phyloP scores from a whole-genome alignment of 2,797 vertebrate genomes.

The Gymnoscopelus braueri region DNA sequence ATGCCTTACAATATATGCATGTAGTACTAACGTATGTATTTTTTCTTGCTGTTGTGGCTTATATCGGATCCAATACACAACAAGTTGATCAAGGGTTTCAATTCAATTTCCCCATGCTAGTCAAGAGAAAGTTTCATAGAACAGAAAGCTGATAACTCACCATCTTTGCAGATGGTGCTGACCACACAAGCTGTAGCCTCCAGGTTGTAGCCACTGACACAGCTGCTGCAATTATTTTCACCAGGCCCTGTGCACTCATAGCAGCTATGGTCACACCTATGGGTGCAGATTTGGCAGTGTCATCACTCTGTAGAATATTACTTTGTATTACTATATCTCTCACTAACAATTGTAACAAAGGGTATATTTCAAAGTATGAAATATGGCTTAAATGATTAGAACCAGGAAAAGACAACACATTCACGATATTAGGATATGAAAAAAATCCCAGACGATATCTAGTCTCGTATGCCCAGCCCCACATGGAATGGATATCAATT shows the following conservation, averaged over 20 bases:
- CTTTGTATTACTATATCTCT: too few species aligned
- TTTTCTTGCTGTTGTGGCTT: neutral
- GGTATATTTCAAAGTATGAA: too few species aligned
- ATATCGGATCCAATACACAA: neutral
- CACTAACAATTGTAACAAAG: too few species aligned
- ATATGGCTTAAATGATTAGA: too few species aligned
- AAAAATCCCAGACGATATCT: too few species aligned
- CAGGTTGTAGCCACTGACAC: slow-evolving; percentile 91
- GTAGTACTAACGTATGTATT: neutral
- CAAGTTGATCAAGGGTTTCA: too few species aligned
- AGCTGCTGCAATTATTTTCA: slow-evolving; percentile 94
- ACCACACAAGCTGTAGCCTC: slow-evolving; percentile 91
- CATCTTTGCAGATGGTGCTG: slow-evolving; percentile 98
- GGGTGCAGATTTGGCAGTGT: neutral
- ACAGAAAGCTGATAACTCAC: slow-evolving; percentile 83
- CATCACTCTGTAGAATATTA: too few species aligned
- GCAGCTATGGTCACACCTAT: slow-evolving; percentile 94
- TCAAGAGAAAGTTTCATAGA: slow-evolving; percentile 1
- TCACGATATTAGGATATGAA: too few species aligned
- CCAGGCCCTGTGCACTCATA: slow-evolving; percentile 92
- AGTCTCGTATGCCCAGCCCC: too few species aligned
- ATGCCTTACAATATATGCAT: neutral
- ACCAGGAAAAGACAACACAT: too few species aligned
- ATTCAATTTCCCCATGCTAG: neutral
- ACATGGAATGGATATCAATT: too few species aligned